These are phyloP conservation scores for Chloebia gouldiae DNA, from an alignment of 2,113 vertebrate species.

Conservation along the genomic window DNA sequence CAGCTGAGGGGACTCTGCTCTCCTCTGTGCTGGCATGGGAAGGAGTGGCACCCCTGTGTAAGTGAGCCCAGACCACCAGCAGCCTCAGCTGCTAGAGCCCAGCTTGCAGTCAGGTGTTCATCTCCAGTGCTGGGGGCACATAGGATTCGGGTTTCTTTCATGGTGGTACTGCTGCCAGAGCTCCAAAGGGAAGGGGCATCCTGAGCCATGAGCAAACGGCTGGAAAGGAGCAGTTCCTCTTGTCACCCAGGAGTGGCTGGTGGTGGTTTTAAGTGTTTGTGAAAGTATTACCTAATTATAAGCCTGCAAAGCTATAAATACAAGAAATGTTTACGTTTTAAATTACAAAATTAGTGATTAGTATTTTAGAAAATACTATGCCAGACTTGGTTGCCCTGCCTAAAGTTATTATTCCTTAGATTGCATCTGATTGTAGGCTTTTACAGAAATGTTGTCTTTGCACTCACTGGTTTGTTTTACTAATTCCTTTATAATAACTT, in stretches of 20 bases:
- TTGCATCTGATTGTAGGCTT: not conserved
- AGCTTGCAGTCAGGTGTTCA: not conserved
- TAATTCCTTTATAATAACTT: conserved; percentile 2
- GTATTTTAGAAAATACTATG: not conserved
- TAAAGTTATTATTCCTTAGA: not conserved
- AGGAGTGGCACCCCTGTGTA: not conserved
- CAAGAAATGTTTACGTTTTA: not conserved
- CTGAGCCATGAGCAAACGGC: not conserved
- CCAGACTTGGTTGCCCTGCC: not conserved
- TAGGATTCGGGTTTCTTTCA: rapidly evolving
- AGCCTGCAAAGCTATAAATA: not conserved
- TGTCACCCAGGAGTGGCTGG: not conserved
- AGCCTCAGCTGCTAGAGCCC: not conserved
- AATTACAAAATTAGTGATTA: not conserved
- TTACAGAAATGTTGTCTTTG: not conserved
- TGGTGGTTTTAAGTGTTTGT: not conserved
- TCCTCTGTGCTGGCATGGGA: rapidly evolving
- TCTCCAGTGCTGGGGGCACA: not conserved
- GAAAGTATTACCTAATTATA: not conserved
- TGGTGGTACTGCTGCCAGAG: not conserved
- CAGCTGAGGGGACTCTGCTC: rapidly evolving
- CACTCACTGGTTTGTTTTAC: not conserved
- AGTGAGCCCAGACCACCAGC: not conserved
- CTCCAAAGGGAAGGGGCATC: not conserved
- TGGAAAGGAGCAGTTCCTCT: not conserved